phyloP scores from a whole-genome alignment of 35 echinoderm and acorn worm species.

The Heliocidaris tuberculata region DNA sequence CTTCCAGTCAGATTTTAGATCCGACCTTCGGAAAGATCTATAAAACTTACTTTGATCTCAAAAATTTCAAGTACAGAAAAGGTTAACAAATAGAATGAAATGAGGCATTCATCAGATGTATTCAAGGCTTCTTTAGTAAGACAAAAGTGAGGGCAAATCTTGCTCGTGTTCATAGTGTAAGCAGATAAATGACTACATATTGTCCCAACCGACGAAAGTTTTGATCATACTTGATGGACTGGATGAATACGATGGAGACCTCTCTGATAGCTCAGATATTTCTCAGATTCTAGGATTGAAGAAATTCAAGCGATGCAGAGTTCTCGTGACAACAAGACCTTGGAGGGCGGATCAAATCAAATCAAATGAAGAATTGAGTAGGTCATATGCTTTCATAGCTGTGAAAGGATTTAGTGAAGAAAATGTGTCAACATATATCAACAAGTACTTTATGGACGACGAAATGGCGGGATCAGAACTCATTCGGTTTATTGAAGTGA shows the following conservation, averaged over 20 bases:
- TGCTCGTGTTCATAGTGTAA: no score
- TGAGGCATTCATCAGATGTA: no score
- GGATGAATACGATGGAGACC: background rate
- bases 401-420: background rate
- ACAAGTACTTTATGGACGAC: background rate
- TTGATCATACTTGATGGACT: slow-evolving; percentile 9
- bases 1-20: no score
- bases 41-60: no score
- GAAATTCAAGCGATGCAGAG: background rate
- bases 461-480: background rate
- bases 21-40: no score
- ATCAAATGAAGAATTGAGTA: background rate
- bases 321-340: background rate
- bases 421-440: background rate
- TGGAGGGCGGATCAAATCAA: background rate
- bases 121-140: no score
- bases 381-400: background rate
- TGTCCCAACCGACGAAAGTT: background rate
- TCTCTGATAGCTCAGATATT: background rate
- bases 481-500: background rate
- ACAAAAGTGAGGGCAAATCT: no score
- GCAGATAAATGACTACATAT: background rate
- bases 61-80: no score
- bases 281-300: background rate
- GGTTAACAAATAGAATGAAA: no score